Conservation (phyloP, 2,888 invertebrate genomes). For the Troides aeacus region DNA sequence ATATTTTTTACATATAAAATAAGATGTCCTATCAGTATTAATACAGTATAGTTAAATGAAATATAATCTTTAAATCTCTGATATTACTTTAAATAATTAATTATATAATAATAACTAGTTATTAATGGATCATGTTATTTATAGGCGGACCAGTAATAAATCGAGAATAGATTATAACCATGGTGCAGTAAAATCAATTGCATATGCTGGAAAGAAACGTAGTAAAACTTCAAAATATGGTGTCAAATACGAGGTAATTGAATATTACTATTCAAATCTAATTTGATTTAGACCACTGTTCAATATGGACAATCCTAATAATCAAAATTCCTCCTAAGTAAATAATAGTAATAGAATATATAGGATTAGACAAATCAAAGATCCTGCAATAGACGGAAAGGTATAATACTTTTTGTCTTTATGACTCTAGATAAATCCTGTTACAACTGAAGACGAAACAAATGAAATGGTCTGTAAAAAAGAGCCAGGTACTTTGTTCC, state of each 20-base stretch:
- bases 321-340: not conserved
- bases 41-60: too few species aligned
- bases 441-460: conserved; percentile 38
- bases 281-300: not conserved
- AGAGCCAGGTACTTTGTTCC: conserved; percentile 25
- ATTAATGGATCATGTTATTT: conserved; percentile 14
- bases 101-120: not conserved
- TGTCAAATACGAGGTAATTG: conserved; percentile 41
- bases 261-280: not conserved
- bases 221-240: conserved; percentile 31
- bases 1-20: not conserved
- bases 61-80: too few species aligned
- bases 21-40: not conserved
- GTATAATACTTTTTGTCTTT: too few species aligned
- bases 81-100: too few species aligned
- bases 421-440: conserved; percentile 47
- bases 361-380: too few species aligned
- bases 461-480: conserved; percentile 35
- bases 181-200: conserved; percentile 48
- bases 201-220: conserved; percentile 22
- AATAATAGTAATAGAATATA: not conserved
- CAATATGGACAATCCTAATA: not conserved
- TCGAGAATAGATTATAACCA: conserved; percentile 55
- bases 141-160: conserved; percentile 44
- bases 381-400: too few species aligned